Evolutionary conservation across 2,113 vertebrate genomes (phyloP).

Genomic region (Heteronetta atricapilla): DNA sequence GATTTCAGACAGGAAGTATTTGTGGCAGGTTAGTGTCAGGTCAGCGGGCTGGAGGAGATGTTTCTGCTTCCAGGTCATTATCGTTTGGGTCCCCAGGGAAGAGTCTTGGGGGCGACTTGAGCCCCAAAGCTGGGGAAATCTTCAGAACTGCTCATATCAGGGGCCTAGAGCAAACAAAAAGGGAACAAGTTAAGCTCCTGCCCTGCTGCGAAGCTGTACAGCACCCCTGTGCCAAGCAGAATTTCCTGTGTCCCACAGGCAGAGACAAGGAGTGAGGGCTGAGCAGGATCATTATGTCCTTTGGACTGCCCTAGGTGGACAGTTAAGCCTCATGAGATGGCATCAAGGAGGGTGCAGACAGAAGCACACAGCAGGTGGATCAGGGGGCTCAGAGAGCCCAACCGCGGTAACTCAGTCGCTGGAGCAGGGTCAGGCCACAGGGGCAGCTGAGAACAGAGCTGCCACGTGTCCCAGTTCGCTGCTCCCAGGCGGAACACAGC

Average conservation of each 20-base stretch:
- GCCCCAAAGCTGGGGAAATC: conserved; percentile 98
- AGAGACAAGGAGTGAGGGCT: not conserved
- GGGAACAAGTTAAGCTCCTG: conserved; percentile 41
- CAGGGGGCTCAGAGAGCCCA: not conserved
- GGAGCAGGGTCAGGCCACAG: fast-evolving
- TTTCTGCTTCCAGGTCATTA: conserved; percentile 81
- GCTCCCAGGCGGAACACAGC: not conserved
- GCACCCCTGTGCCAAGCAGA: not conserved
- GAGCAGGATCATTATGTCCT: not conserved
- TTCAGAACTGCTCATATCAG: conserved; percentile 98
- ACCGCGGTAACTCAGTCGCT: not conserved
- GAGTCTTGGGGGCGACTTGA: conserved; percentile 89
- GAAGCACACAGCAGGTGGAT: not conserved
- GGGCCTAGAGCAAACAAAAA: conserved; percentile 84
- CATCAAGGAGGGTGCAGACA: not conserved
- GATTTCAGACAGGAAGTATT: conserved; percentile 72
- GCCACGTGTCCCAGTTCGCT: not conserved
- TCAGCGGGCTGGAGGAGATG: conserved; percentile 74
- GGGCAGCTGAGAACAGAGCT: not conserved
- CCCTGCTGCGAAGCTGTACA: fast-evolving
- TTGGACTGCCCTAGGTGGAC: not conserved
- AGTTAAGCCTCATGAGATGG: not conserved
- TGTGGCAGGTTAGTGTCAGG: conserved; percentile 63
- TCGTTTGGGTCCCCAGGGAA: conserved; percentile 98
- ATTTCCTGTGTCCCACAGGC: not conserved